Evolutionary conservation across 2,113 vertebrate species (phyloP).

Genomic region (Reinhardtius hippoglossoides): DNA sequence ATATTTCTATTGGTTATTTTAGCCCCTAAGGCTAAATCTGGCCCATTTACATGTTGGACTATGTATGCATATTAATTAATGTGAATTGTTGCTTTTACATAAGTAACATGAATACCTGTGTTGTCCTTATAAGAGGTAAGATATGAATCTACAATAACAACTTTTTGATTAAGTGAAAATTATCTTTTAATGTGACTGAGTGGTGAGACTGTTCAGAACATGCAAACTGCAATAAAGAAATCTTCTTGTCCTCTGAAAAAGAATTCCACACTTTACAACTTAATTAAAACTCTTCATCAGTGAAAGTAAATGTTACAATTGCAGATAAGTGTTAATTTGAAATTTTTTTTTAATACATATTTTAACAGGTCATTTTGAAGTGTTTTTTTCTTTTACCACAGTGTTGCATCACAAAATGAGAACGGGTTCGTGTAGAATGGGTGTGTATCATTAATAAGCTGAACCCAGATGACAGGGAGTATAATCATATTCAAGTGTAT

Average conservation of each 20-base stretch:
- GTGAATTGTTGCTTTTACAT: no score
- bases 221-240: no score
- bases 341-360: background rate
- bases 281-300: no score
- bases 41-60: no score
- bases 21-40: no score
- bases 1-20: no score
- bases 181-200: no score
- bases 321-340: background rate
- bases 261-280: no score
- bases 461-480: slow-evolving; percentile 46
- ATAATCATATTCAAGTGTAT: slow-evolving; percentile 50
- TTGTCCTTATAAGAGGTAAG: background rate
- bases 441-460: slow-evolving; percentile 30
- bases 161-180: background rate
- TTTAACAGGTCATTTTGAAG: background rate
- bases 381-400: background rate
- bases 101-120: no score
- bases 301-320: background rate
- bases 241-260: no score
- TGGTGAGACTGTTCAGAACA: no score
- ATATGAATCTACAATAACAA: background rate
- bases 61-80: no score
- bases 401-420: background rate
- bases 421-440: background rate